These are phyloP conservation scores for Paragorgia papillata DNA, from an alignment of 92 coral and sea anemone genomes.

Conservation along the genomic window DNA sequence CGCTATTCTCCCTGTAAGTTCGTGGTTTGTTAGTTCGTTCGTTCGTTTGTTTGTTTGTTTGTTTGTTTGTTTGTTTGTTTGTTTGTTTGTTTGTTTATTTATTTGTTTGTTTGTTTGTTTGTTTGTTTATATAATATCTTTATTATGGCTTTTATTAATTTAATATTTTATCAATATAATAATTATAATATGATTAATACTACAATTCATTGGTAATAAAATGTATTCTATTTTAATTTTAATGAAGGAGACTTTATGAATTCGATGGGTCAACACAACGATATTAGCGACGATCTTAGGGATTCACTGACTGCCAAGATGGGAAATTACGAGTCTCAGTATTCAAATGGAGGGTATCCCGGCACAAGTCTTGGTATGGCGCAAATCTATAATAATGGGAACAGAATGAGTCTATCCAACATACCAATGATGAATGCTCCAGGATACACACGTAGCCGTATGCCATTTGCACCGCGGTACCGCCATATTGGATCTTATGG, in stretches of 20 bases:
- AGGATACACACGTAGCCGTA: slow-evolving; percentile 17
- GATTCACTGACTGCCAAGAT: not conserved
- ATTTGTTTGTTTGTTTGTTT: too few species aligned
- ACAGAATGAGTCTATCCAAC: not conserved
- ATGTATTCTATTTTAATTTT: too few species aligned
- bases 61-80: too few species aligned
- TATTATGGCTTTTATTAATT: too few species aligned
- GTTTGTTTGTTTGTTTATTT: too few species aligned
- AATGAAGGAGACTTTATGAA: slow-evolving; percentile 5
- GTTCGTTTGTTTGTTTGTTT: too few species aligned
- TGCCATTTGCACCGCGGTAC: slow-evolving; percentile 12
- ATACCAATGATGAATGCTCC: slow-evolving; percentile 18
- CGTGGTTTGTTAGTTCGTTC: too few species aligned
- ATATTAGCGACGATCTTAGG: slow-evolving; percentile 3
- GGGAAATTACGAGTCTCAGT: not conserved
- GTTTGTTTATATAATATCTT: too few species aligned
- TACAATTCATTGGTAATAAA: too few species aligned
- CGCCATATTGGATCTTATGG: not conserved
- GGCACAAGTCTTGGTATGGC: not conserved
- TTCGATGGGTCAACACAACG: slow-evolving; percentile 5
- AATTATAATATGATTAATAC: too few species aligned
- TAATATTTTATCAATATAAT: too few species aligned
- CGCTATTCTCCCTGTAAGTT: too few species aligned
- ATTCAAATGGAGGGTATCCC: not conserved
- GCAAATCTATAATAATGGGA: slow-evolving; percentile 31